phyloP scores from a whole-genome alignment of 2,113 vertebrate species.

The Pituophis catenifer region DNA sequence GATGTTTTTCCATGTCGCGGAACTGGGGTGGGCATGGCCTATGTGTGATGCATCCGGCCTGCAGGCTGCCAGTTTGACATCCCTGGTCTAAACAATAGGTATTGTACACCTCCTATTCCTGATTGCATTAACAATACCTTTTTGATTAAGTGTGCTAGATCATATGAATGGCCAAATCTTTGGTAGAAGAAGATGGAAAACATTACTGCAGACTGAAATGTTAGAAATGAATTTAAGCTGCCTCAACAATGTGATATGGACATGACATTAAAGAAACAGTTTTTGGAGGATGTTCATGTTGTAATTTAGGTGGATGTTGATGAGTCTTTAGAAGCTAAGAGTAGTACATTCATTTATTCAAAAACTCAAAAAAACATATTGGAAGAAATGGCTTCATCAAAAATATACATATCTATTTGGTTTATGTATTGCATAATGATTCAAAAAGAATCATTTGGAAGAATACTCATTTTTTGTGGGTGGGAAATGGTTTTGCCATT shows the following conservation, averaged over 20 bases:
- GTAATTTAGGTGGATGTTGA: neutral
- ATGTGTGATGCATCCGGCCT: no score
- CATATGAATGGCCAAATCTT: neutral
- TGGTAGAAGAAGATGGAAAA: neutral
- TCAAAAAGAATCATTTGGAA: neutral
- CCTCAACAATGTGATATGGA: neutral
- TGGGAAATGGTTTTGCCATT: neutral
- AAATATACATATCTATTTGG: neutral
- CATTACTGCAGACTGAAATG: neutral
- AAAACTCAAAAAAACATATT: neutral
- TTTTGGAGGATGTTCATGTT: neutral
- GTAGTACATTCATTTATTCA: neutral
- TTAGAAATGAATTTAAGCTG: neutral
- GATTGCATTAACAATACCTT: neutral
- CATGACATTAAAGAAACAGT: neutral
- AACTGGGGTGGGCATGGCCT: no score
- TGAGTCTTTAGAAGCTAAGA: neutral
- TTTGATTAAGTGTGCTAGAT: neutral
- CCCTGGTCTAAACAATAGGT: neutral
- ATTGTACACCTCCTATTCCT: neutral
- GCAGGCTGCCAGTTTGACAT: no score
- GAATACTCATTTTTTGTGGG: neutral
- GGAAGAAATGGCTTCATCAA: neutral
- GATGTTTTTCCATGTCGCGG: no score
- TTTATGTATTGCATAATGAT: neutral